Percentiles rank a stretch among this genome's conserved stretches.
phyloP scores from a whole-genome alignment of 2,797 vertebrate species.

The Propithecus deckenii region DNA sequence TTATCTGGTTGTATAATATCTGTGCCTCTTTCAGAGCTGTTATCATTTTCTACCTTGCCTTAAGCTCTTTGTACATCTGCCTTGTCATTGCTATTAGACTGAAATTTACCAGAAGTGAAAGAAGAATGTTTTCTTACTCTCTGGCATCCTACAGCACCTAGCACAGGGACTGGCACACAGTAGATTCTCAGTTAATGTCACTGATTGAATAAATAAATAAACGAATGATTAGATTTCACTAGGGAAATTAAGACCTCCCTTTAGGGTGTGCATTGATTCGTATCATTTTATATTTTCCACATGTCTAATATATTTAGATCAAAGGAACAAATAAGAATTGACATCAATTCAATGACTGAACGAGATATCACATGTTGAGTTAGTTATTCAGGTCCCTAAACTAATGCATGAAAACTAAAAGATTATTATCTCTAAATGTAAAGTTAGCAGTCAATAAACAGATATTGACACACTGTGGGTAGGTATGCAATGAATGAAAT shows the following conservation, averaged over 20 bases:
- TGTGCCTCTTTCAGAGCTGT: background rate
- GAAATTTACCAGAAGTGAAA: background rate
- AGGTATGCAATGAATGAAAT: background rate
- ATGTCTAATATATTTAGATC: background rate
- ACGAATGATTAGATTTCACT: background rate
- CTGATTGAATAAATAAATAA: background rate
- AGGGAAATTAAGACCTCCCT: background rate
- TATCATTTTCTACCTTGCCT: too few species aligned
- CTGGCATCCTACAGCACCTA: background rate
- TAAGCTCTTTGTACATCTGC: background rate
- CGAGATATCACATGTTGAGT: background rate
- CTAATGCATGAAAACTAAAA: background rate
- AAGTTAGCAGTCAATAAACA: background rate
- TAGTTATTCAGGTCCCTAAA: background rate
- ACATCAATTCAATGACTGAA: background rate
- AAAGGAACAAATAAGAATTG: background rate
- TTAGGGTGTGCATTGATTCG: background rate
- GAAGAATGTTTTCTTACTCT: background rate
- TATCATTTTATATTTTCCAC: background rate
- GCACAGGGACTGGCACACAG: background rate
- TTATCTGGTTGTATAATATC: background rate
- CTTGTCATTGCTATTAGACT: background rate
- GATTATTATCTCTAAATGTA: background rate
- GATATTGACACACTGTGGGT: background rate
- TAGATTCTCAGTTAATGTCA: background rate